phyloP scores from a whole-genome alignment of 2,888 invertebrate species.

The Clunio marinus region DNA sequence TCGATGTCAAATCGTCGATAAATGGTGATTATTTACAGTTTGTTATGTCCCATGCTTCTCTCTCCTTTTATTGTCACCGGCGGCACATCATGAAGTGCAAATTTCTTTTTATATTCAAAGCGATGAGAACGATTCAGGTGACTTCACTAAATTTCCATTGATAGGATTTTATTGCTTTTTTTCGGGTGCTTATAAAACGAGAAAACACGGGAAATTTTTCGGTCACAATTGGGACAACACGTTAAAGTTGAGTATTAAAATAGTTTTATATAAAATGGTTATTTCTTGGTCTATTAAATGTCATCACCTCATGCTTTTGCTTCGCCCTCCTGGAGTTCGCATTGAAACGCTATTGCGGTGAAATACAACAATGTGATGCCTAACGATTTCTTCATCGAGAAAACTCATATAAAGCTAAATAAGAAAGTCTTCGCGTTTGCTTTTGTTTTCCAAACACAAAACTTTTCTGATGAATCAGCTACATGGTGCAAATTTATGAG shows the following conservation, averaged over 20 bases:
- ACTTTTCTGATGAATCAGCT: constrained; percentile 26
- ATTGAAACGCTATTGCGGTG: neutral
- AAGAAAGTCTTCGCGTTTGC: neutral
- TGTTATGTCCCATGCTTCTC: neutral
- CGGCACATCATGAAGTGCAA: neutral
- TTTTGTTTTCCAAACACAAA: neutral
- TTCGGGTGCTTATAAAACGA: neutral
- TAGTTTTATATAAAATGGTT: constrained; percentile 10
- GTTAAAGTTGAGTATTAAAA: no score
- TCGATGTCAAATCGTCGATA: constrained; percentile 10
- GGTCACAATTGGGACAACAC: no score
- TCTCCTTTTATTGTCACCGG: constrained; percentile 10
- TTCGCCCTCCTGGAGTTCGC: no score
- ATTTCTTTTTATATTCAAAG: neutral
- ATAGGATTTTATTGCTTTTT: constrained; percentile 2
- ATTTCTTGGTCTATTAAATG: constrained; percentile 9
- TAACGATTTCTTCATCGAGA: neutral
- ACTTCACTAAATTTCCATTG: neutral
- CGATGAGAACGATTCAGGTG: constrained; percentile 3
- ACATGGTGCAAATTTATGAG: constrained; percentile 30
- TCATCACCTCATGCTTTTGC: neutral
- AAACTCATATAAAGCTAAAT: neutral
- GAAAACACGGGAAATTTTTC: no score
- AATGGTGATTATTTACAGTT: neutral
- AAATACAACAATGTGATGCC: neutral